These are phyloP conservation scores for Esox lucius DNA, from an alignment of 2,797 vertebrate species.

Conservation along the genomic window DNA sequence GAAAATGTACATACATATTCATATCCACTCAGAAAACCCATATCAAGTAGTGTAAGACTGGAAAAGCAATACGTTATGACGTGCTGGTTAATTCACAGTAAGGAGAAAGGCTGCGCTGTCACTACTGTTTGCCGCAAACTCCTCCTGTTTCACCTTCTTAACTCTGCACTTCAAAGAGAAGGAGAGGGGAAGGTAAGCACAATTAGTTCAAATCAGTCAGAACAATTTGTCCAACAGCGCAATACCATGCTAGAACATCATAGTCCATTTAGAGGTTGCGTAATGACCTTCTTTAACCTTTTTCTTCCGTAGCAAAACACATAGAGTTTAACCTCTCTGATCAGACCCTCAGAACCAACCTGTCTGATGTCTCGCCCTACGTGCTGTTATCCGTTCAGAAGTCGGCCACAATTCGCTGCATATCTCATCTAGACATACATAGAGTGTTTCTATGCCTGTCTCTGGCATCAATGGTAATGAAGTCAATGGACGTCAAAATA, in stretches of 20 bases:
- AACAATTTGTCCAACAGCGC: conserved; percentile 72
- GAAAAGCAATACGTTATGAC: conserved; percentile 60
- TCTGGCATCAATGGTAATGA: conserved; percentile 64
- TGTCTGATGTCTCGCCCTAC: conserved; percentile 58
- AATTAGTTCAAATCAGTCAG: conserved; percentile 75
- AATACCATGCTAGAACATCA: conserved; percentile 49
- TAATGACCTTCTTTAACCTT: conserved; percentile 55
- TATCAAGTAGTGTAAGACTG: conserved; percentile 57
- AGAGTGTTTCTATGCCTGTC: conserved; percentile 35
- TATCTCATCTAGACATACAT: neutral
- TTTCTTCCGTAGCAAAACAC: conserved; percentile 41
- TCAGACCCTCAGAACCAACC: conserved; percentile 45
- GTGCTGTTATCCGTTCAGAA: conserved; percentile 12
- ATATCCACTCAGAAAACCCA: conserved; percentile 59
- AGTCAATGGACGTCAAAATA: conserved; percentile 65
- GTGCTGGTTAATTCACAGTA: conserved; percentile 71
- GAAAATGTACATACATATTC: neutral
- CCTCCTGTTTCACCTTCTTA: conserved; percentile 53
- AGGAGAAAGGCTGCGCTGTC: conserved; percentile 68
- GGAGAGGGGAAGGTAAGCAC: conserved; percentile 72
- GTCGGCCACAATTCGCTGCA: neutral
- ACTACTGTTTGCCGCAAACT: conserved; percentile 64
- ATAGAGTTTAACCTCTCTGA: conserved; percentile 37
- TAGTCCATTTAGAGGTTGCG: conserved; percentile 55
- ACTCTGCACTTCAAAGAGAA: conserved; percentile 74